phyloP scores from a whole-genome alignment of 2,888 invertebrate genomes.

The Euclidia mi region DNA sequence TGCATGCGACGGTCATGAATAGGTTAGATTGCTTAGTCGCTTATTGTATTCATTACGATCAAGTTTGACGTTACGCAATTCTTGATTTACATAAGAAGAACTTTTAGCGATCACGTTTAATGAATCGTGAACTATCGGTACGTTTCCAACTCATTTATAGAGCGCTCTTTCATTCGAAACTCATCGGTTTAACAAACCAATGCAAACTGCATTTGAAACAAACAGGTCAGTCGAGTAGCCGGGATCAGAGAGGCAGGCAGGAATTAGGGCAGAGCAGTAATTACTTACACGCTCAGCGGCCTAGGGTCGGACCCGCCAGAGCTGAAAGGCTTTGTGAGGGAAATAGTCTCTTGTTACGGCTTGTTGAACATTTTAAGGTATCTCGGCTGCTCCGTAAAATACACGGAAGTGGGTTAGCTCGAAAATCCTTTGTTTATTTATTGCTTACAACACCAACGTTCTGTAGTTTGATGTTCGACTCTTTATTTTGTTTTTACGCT shows the following conservation, averaged over 20 bases:
- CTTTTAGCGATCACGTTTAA: neutral
- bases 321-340: constrained; percentile 79
- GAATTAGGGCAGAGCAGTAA: constrained; percentile 82
- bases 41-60: neutral
- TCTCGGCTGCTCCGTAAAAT: constrained; percentile 42
- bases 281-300: constrained; percentile 75
- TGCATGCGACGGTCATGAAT: constrained; percentile 11
- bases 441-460: constrained; percentile 27
- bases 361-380: constrained; percentile 70
- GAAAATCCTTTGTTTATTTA: constrained; percentile 47
- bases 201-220: constrained; percentile 58
- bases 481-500: constrained; percentile 17
- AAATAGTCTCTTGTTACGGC: constrained; percentile 72
- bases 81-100: neutral
- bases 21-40: neutral
- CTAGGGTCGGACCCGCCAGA: constrained; percentile 67
- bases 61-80: neutral
- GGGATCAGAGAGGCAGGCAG: constrained; percentile 66
- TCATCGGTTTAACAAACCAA: constrained; percentile 52
- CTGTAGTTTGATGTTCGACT: constrained; percentile 20
- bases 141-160: constrained; percentile 13
- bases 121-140: no score
- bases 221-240: constrained; percentile 67
- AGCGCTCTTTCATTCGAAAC: constrained; percentile 28
- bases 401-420: constrained; percentile 50